phyloP scores from a whole-genome alignment of 2,888 invertebrate species.

The Acholoe squamosa region DNA sequence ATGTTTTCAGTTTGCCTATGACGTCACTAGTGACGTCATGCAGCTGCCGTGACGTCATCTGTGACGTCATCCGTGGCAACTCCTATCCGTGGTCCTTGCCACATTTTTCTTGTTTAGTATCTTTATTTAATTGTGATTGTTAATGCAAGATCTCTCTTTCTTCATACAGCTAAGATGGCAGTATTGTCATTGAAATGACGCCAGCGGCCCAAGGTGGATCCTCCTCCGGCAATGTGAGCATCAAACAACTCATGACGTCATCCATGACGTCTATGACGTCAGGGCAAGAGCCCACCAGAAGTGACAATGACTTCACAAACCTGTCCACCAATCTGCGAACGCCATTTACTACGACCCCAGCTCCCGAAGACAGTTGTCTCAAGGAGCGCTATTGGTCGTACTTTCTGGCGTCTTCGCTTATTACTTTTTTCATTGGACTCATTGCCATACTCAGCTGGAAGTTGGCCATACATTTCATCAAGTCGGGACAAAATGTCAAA shows the following conservation, averaged over 20 bases:
- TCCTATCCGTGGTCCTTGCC: too few relatives aligned
- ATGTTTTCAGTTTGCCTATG: too few relatives aligned
- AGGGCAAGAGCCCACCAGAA: not conserved
- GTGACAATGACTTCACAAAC: not conserved
- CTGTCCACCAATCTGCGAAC: not conserved
- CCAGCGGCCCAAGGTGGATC: not conserved
- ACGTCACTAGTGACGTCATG: too few relatives aligned
- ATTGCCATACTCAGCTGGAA: conserved; percentile 56
- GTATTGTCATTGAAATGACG: not conserved
- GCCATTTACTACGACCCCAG: not conserved
- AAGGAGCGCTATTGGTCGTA: conserved; percentile 61
- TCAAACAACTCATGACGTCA: conserved; percentile 10
- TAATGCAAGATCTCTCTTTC: too few relatives aligned
- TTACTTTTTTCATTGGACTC: conserved; percentile 61
- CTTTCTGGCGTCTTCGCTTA: conserved; percentile 56
- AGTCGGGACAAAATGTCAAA: not conserved
- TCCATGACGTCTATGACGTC: not conserved
- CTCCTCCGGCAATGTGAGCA: not conserved
- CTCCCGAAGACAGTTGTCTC: conserved; percentile 1
- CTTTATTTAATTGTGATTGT: too few relatives aligned
- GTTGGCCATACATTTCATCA: conserved; percentile 31
- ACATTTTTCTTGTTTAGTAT: too few relatives aligned
- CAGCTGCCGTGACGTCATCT: too few relatives aligned
- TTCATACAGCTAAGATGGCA: not conserved
- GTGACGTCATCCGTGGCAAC: too few relatives aligned